Conservation (phyloP, 2,888 invertebrate species). For the Agonum fuliginosum region DNA sequence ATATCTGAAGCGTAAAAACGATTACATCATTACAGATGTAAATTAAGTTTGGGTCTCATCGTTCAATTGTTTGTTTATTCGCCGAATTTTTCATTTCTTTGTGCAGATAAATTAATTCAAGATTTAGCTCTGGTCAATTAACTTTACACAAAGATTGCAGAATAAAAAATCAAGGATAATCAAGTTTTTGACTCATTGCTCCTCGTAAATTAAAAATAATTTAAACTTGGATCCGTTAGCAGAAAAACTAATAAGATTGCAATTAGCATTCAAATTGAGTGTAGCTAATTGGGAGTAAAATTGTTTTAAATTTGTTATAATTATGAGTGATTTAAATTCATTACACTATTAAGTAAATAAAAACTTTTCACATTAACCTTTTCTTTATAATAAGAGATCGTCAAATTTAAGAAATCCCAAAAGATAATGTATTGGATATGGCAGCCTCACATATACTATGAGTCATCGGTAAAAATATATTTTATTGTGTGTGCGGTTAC, state of each 20-base stretch:
- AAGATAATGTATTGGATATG: no score
- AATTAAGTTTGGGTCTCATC: slow-evolving; percentile 19
- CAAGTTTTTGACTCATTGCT: slow-evolving; percentile 22
- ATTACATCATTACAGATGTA: slow-evolving; percentile 19
- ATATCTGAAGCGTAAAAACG: slow-evolving; percentile 16
- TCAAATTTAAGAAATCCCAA: no score
- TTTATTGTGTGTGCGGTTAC: no score
- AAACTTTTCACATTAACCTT: not conserved
- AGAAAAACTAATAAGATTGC: not conserved
- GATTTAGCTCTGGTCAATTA: slow-evolving; percentile 22
- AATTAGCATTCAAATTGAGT: slow-evolving; percentile 24
- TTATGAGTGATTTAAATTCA: not conserved
- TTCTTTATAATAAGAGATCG: no score
- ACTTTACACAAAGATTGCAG: slow-evolving; percentile 12
- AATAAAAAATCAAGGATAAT: slow-evolving; percentile 13
- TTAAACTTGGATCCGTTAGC: not conserved
- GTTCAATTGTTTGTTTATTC: slow-evolving; percentile 17
- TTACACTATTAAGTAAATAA: not conserved
- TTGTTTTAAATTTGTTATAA: slow-evolving; percentile 6
- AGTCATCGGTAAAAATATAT: no score
- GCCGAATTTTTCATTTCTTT: not conserved
- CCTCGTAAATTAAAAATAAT: slow-evolving; percentile 14
- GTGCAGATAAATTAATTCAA: not conserved
- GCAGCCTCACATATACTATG: no score
- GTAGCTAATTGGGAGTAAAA: slow-evolving; percentile 5